Evolutionary conservation across 2,113 vertebrate species (phyloP), one percentile per base, ranked within the genome.

Genomic region (Probosciger aterrimus): DNA sequence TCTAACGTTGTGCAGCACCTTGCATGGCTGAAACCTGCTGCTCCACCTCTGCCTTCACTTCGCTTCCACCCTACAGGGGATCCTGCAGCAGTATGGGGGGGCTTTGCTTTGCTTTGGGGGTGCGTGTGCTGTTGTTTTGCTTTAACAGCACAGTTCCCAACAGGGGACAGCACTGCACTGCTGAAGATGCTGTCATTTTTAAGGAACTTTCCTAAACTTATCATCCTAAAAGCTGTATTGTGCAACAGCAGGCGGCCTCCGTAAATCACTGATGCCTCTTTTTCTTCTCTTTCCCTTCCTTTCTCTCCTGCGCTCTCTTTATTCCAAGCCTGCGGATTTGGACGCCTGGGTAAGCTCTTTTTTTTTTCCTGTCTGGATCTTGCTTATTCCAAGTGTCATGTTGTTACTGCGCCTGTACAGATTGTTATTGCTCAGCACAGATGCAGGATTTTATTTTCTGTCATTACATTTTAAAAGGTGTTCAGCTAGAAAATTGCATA

Each of bases 401-500:
- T 98, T 98, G 98, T 98, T 98, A 97, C 98, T 97, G 97, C 75
- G 93, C 0, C 18, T 18, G 47, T 77, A 91, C 83, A 96, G 96
- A 93, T 95, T 94, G 96, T 93, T 94, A 94, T 95, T 97, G 95
- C 96, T 81, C 92, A 96, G 74, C 90, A 95, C 90, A 96, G 95
- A 93, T 98, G 97, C 90, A 93, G 92, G 93, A 94, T 95, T 97
- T 96, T 97, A 92, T 97, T 98, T 96, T 97, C 96, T 98, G 97
- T 97, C 98, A 98, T 98, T 98, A 98, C 98, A 98, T 98, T 99
- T 98, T 98, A 98, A 98, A 98, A 98, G 98, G 98, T 99, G 98
- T 98, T 99, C 98, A 98, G 98, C 98, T 98, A 98, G 99, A 99
- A 99, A 99, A 99, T 98, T 98, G 98, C 98, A 98, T 98, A 98